Evolutionary conservation across 1,140 invertebrate genomes (phyloP), one percentile per base, ranked within the genome.

Genomic region (Drosophila saltans): DNA sequence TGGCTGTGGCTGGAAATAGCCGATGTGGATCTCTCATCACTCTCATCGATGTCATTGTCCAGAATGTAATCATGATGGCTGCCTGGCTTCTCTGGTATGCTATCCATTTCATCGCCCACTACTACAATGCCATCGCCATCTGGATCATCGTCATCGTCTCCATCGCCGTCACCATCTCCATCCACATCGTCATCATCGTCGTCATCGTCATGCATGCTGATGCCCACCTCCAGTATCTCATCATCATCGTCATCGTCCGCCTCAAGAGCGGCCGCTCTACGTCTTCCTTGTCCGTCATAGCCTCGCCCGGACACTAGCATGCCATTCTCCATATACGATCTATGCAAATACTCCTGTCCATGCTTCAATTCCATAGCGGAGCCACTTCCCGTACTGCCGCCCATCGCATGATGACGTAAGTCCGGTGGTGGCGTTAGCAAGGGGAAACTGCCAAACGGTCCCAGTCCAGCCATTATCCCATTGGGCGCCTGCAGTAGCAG

Each of bases 371-470:
- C 94, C 94, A 83, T 95, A 94, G 85, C 96, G 1, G 72, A 57
- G 1, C 30, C 96, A 66, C 95, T 95, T 69, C 96, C 95, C 0
- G 45, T 64, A 33, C 96, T 85, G 3, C 36, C 36, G 21, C 94
- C 93, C 36, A 95, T 85, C 0, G 93, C 92, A 72, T 95, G 94
- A 68, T 95, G 94, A 58, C 96, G 93, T 72, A 96, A 93, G 78
- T 96, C 96, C n/a, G 95, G 95, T 4, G 95, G 94, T 33, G 95
- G 95, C 7, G 96, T 96, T 2, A 97, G 89, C 21, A 97, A 83
- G 5, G 96, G 96, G 77, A 97, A 97, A 1, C 96, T 94, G 40
- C 95, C 95, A 79, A 97, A 97, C 1, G 96, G 94, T 88, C 95
- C 94, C 73, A 97, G 78, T 62, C 94, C 93, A 36, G 95, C 92